phyloP scores from a whole-genome alignment of 2,113 vertebrate genomes.

The Apteryx mantelli region DNA sequence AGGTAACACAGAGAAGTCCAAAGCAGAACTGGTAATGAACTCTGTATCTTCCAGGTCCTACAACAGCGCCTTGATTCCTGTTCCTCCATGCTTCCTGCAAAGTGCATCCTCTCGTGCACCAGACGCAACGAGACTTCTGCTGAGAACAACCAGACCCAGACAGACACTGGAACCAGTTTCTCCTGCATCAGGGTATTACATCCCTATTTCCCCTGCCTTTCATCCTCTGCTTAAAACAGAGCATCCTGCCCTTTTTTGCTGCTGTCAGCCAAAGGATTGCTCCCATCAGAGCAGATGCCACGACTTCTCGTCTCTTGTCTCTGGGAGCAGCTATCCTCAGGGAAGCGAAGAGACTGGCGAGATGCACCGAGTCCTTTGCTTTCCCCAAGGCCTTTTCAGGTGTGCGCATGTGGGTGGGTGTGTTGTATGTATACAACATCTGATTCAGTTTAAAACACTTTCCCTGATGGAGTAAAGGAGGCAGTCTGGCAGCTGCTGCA shows the following conservation, averaged over 20 bases:
- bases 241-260: not conserved
- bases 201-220: constrained; percentile 6
- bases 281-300: accelerated
- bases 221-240: not conserved
- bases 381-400: not conserved
- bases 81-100: not conserved
- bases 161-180: constrained; percentile 12
- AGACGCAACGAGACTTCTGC: not conserved
- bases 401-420: not conserved
- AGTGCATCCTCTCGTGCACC: not conserved
- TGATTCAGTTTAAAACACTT: constrained; percentile 62
- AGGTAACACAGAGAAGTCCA: not conserved
- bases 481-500: constrained; percentile 70
- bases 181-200: not conserved
- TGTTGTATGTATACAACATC: constrained; percentile 44
- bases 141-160: constrained; percentile 40
- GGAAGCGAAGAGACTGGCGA: not conserved
- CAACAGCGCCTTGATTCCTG: not conserved
- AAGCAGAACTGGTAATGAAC: not conserved
- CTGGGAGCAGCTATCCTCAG: not conserved
- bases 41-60: not conserved
- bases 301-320: not conserved
- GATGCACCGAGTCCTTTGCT: not conserved
- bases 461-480: constrained; percentile 58
- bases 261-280: not conserved